Conservation (phyloP, 2,888 invertebrate species). For the Cantharis rustica region DNA sequence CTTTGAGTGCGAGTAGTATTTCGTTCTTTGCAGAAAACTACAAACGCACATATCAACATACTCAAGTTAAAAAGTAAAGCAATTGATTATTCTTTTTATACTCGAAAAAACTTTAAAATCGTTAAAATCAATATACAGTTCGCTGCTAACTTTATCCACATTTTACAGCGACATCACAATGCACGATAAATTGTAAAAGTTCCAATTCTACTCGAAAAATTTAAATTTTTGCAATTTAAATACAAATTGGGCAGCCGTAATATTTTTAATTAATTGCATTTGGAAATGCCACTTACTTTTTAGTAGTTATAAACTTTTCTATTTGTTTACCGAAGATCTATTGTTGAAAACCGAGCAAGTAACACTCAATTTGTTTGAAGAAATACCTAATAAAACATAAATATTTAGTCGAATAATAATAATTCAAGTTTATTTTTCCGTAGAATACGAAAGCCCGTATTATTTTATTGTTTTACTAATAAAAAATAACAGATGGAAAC, state of each 20-base stretch:
- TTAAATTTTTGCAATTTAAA: not conserved
- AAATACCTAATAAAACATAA: too few species aligned
- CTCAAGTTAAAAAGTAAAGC: not conserved
- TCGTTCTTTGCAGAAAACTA: slow-evolving; percentile 4
- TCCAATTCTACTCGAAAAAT: not conserved
- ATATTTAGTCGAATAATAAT: too few species aligned
- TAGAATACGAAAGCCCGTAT: not conserved
- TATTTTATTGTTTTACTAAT: not conserved
- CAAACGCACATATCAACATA: not conserved
- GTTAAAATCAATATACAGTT: not conserved
- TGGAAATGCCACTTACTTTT: not conserved
- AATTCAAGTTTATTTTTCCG: not conserved
- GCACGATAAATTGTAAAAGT: not conserved
- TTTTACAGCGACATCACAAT: not conserved
- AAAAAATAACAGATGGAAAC: not conserved
- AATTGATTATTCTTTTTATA: not conserved
- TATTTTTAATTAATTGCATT: not conserved
- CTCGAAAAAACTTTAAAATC: not conserved
- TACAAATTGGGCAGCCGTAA: not conserved
- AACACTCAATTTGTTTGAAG: not conserved
- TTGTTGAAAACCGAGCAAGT: not conserved
- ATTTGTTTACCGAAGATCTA: not conserved
- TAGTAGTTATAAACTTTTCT: not conserved
- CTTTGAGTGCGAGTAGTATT: slow-evolving; percentile 10
- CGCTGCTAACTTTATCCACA: not conserved